Conservation (phyloP, 2,113 vertebrate genomes). For the Pholis gunnellus region DNA sequence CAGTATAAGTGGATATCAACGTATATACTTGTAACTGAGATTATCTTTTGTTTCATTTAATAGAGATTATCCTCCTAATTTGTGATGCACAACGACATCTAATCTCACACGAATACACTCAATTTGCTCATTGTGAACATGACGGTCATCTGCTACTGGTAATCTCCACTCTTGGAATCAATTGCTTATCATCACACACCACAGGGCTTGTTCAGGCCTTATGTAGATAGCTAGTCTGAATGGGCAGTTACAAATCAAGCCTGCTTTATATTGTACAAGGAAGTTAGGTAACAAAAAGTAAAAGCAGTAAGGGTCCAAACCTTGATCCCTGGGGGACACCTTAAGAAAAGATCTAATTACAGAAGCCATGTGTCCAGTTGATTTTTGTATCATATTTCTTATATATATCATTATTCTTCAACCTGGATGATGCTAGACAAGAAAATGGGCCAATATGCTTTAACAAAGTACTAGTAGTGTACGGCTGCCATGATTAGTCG, state of each 20-base stretch:
- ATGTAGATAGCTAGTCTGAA: neutral
- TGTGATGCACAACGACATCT: conserved; percentile 1
- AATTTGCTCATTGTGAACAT: neutral
- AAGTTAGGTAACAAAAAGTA: neutral
- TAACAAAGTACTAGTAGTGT: neutral
- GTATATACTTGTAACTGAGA: conserved; percentile 3
- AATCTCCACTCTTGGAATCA: conserved; percentile 18
- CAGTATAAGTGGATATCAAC: neutral
- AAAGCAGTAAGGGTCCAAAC: neutral
- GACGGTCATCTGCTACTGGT: conserved; percentile 11
- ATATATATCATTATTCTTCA: no score
- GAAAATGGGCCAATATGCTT: neutral
- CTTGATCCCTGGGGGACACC: neutral
- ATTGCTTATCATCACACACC: conserved; percentile 5
- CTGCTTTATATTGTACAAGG: neutral
- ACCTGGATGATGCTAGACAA: neutral
- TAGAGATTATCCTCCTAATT: conserved; percentile 18
- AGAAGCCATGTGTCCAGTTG: neutral
- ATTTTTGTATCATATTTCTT: neutral
- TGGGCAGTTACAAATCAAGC: neutral
- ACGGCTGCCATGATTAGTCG: neutral
- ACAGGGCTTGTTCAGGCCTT: neutral
- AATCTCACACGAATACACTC: conserved; percentile 7
- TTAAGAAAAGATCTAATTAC: neutral
- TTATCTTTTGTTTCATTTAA: conserved; percentile 29